Evolutionary conservation across 2,113 vertebrate genomes (phyloP).

Genomic region (Poeciliopsis retropinna): DNA sequence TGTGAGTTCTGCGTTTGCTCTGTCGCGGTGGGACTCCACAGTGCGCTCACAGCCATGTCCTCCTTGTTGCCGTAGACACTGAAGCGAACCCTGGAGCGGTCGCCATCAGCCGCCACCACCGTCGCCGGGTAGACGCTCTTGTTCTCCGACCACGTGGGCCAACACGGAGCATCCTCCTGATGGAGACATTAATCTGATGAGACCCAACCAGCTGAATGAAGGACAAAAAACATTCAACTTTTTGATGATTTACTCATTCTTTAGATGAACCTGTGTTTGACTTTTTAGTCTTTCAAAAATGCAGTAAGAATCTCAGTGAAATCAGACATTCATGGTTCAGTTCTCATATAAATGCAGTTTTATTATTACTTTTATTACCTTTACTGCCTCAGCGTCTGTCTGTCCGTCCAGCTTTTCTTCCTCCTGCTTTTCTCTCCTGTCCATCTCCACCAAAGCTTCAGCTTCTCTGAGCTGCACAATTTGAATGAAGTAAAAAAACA

Average conservation of each 20-base stretch:
- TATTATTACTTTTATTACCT: constrained; percentile 10
- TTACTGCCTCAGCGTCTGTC: neutral
- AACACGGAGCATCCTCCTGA: constrained; percentile 61
- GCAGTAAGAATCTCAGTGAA: neutral
- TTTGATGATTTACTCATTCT: too few relatives aligned
- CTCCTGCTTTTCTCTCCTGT: neutral
- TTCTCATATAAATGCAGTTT: neutral
- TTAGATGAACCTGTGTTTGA: neutral
- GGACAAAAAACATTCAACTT: too few relatives aligned
- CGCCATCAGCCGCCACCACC: constrained; percentile 44
- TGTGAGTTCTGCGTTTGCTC: neutral
- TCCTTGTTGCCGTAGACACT: constrained; percentile 66
- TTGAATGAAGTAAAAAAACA: too few relatives aligned
- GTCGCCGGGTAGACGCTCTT: constrained; percentile 52
- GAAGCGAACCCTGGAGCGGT: constrained; percentile 63
- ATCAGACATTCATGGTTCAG: neutral
- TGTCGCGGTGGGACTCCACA: neutral
- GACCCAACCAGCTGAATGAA: neutral
- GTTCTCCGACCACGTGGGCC: constrained; percentile 59
- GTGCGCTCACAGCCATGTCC: constrained; percentile 52
- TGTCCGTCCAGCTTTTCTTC: neutral
- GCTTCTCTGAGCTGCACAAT: neutral
- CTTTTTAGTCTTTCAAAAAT: neutral
- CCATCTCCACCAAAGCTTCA: neutral
- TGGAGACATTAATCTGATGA: neutral